Conservation (phyloP, 2,888 invertebrate species). For the Heliconius sara region DNA sequence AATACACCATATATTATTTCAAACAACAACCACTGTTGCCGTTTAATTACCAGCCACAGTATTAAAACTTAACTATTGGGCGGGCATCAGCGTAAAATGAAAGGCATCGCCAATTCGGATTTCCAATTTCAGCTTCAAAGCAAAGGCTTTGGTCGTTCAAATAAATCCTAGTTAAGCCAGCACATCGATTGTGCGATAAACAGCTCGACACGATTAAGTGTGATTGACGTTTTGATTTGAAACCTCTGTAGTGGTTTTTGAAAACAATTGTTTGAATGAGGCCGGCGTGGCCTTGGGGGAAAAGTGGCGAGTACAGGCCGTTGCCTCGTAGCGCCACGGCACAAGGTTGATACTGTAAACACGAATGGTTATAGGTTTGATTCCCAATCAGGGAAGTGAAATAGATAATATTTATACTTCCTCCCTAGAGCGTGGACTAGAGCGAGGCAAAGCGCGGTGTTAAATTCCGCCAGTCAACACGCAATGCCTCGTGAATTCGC, state of each 20-base stretch:
- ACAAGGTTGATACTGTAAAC: too few species aligned
- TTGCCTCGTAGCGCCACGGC: too few species aligned
- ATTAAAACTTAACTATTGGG: constrained; percentile 19
- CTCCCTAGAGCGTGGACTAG: too few species aligned
- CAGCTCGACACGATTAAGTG: constrained; percentile 20
- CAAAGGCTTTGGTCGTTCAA: constrained; percentile 16
- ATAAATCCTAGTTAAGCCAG: constrained; percentile 22
- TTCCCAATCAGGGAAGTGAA: too few species aligned
- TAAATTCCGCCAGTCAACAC: too few species aligned
- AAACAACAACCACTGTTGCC: neutral
- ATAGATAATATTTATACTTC: too few species aligned
- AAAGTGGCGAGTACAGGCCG: neutral
- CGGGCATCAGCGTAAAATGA: constrained; percentile 22
- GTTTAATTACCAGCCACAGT: constrained; percentile 12
- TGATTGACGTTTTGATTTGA: constrained; percentile 34
- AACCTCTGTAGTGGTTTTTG: neutral
- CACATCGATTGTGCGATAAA: constrained; percentile 32
- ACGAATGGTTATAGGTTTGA: too few species aligned
- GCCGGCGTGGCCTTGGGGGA: neutral
- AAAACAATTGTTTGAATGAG: neutral
- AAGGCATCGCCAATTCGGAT: constrained; percentile 24
- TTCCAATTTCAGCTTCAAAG: constrained; percentile 23
- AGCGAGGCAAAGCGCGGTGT: too few species aligned
- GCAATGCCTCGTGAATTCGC: too few species aligned
- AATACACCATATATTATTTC: neutral